phyloP scores from a whole-genome alignment of 2,113 vertebrate genomes.

The Pristiophorus japonicus region DNA sequence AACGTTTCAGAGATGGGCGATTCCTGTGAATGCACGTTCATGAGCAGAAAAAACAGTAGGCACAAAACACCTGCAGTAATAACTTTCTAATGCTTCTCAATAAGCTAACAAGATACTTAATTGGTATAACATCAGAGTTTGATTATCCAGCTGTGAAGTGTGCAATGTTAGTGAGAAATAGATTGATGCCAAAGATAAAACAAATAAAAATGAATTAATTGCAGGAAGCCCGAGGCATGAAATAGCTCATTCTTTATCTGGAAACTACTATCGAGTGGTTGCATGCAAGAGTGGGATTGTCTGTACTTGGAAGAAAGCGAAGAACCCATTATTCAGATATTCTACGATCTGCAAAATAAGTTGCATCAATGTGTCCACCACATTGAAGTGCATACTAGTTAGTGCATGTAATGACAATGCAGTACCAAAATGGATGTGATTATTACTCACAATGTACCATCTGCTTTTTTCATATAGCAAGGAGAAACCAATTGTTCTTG shows the following conservation, averaged over 20 bases:
- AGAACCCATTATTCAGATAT: neutral
- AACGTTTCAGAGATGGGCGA: neutral
- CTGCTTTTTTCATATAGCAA: neutral
- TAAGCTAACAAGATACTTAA: too few species aligned
- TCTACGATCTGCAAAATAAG: neutral
- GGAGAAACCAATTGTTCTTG: neutral
- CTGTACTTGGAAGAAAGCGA: neutral
- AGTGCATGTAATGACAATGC: too few species aligned
- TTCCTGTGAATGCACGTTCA: neutral
- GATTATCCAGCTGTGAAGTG: neutral
- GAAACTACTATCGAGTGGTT: neutral
- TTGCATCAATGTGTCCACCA: neutral
- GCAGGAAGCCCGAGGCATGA: neutral
- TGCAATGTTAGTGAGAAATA: neutral
- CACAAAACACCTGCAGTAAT: neutral
- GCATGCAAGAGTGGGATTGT: neutral
- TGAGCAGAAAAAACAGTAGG: neutral
- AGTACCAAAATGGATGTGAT: neutral
- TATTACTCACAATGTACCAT: neutral
- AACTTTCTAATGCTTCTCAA: constrained; percentile 7
- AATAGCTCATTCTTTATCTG: neutral
- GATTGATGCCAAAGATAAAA: neutral
- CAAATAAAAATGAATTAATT: too few species aligned
- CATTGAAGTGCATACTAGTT: too few species aligned
- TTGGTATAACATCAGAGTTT: neutral